These are phyloP conservation scores for Dynastes grantii DNA, from an alignment of 2,888 invertebrate genomes.

Conservation along the genomic window DNA sequence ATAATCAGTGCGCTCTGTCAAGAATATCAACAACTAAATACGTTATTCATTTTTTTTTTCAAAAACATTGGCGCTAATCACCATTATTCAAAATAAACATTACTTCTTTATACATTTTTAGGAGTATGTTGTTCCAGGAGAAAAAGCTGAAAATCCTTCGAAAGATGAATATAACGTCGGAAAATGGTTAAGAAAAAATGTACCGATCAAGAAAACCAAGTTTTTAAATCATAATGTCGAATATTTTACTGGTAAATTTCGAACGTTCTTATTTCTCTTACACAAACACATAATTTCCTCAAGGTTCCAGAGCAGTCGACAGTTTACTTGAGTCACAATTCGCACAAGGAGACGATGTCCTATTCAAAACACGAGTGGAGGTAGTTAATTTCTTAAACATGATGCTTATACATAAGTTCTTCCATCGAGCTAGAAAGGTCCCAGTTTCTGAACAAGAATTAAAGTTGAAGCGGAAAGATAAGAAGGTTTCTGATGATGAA, in stretches of 20 bases:
- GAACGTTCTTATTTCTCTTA: not conserved
- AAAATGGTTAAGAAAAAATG: constrained; percentile 94
- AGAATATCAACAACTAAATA: constrained; percentile 2
- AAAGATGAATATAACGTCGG: constrained; percentile 96
- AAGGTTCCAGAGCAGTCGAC: constrained; percentile 91
- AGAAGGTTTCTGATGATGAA: constrained; percentile 69
- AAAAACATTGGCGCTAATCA: not conserved
- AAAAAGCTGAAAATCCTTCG: constrained; percentile 79
- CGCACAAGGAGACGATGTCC: constrained; percentile 81
- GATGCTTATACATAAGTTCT: constrained; percentile 94
- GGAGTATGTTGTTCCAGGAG: constrained; percentile 71
- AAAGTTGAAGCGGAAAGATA: constrained; percentile 75
- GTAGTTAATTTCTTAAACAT: constrained; percentile 85
- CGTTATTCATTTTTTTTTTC: not conserved
- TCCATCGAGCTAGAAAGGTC: constrained; percentile 94
- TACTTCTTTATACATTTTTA: constrained; percentile 59
- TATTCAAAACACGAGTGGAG: constrained; percentile 88
- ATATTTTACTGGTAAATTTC: constrained; percentile 88
- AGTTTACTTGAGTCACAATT: constrained; percentile 93
- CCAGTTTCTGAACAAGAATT: constrained; percentile 82
- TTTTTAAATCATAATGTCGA: constrained; percentile 97
- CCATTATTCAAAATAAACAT: constrained; percentile 7
- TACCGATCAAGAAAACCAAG: constrained; percentile 95
- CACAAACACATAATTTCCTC: constrained; percentile 46
- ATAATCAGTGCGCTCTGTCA: constrained; percentile 52